Percentiles rank a stretch among this genome's conserved stretches.
These are phyloP conservation scores for Nymphalis io DNA, from an alignment of 1,140 invertebrate genomes.

Conservation along the genomic window DNA sequence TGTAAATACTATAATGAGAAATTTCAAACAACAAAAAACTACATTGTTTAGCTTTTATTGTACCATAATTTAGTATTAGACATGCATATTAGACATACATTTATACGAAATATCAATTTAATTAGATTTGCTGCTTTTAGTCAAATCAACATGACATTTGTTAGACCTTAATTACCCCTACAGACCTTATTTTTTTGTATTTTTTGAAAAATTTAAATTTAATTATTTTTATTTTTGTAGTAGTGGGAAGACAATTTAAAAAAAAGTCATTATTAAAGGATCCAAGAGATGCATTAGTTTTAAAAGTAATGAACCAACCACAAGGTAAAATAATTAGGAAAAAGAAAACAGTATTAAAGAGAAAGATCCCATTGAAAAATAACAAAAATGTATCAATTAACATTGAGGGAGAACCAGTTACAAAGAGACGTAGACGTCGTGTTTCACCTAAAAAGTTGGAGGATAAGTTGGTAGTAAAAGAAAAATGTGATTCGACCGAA, in stretches of 20 bases:
- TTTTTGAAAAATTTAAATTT: background rate
- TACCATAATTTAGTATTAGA: too few species aligned
- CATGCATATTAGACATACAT: too few species aligned
- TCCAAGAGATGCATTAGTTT: background rate
- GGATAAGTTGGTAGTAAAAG: background rate
- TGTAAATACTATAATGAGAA: too few species aligned
- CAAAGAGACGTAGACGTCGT: background rate
- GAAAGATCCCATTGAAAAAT: background rate
- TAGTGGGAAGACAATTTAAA: constrained; percentile 13
- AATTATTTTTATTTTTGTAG: background rate
- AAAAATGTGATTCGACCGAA: background rate
- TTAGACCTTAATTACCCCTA: too few species aligned
- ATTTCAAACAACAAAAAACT: too few species aligned
- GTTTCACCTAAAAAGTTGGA: background rate
- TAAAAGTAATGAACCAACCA: background rate
- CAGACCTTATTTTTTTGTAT: background rate
- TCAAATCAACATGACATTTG: too few species aligned
- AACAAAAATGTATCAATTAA: background rate
- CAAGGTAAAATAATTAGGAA: background rate
- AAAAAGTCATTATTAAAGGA: constrained; percentile 17
- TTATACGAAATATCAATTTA: too few species aligned
- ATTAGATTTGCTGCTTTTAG: too few species aligned
- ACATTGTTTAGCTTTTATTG: too few species aligned
- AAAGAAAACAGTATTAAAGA: background rate
- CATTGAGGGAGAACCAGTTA: background rate